These are phyloP conservation scores for Drosophila neocordata DNA, from an alignment of 1,140 invertebrate species.

Conservation along the genomic window DNA sequence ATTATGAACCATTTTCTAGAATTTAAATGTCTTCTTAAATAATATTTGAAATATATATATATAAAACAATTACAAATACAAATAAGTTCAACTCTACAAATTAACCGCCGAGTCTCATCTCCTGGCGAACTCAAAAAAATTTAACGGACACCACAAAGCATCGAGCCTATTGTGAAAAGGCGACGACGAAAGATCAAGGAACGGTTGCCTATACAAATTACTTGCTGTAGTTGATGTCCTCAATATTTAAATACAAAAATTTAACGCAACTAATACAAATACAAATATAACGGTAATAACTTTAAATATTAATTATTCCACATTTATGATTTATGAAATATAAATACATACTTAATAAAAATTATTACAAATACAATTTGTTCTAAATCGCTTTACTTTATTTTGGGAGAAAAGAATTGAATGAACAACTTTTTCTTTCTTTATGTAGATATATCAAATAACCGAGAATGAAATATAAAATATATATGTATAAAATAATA, in stretches of 20 bases:
- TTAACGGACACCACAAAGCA: slow-evolving; percentile 5
- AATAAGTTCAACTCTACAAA: slow-evolving; percentile 12
- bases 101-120: slow-evolving; percentile 4
- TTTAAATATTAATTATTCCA: slow-evolving; percentile 50
- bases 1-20: slow-evolving; percentile 36
- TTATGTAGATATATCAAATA: no score
- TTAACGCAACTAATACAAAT: slow-evolving; percentile 37
- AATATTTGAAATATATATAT: slow-evolving; percentile 25
- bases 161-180: not conserved
- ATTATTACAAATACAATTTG: slow-evolving; percentile 33
- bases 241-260: slow-evolving; percentile 41
- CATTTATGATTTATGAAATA: slow-evolving; percentile 67
- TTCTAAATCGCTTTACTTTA: not conserved
- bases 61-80: slow-evolving; percentile 27
- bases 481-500: no score
- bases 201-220: slow-evolving; percentile 38
- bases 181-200: slow-evolving; percentile 5
- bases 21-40: slow-evolving; percentile 53
- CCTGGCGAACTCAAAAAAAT: slow-evolving; percentile 11
- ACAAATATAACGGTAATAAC: slow-evolving; percentile 44
- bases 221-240: slow-evolving; percentile 53
- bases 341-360: slow-evolving; percentile 62
- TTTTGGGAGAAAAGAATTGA: no score
- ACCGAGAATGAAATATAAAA: no score
- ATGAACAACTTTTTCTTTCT: no score